phyloP scores from a whole-genome alignment of 2,113 vertebrate species.

The Sinocyclocheilus maitianheensis region DNA sequence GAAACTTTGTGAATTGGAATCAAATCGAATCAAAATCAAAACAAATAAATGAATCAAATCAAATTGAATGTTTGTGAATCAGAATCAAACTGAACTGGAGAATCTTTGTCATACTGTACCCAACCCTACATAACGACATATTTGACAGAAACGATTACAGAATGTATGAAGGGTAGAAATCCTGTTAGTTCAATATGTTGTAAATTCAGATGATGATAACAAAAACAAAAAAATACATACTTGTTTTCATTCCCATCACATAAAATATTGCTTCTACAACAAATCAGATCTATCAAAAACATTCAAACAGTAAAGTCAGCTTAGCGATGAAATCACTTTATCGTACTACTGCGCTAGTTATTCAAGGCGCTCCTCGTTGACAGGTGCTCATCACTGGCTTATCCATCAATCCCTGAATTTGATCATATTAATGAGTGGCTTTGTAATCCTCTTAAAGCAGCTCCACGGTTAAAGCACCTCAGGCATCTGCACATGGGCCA shows the following conservation, averaged over 20 bases:
- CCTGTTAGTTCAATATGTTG: neutral
- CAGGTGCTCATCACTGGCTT: slow-evolving; percentile 54
- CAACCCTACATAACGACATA: neutral
- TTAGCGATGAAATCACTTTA: slow-evolving; percentile 5
- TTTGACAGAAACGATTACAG: neutral
- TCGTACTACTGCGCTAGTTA: neutral
- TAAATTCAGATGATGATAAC: neutral
- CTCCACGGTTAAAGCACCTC: slow-evolving; percentile 44
- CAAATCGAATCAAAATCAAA: neutral
- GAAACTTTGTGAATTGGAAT: neutral
- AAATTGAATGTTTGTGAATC: no score
- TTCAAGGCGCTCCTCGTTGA: slow-evolving; percentile 28
- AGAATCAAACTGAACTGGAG: neutral
- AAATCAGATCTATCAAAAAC: slow-evolving; percentile 1
- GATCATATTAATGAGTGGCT: slow-evolving; percentile 59
- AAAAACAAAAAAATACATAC: neutral
- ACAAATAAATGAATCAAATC: neutral
- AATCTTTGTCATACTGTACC: neutral
- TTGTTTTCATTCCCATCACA: neutral
- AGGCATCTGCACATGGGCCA: slow-evolving; percentile 32
- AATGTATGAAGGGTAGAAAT: neutral
- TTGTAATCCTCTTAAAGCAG: slow-evolving; percentile 56
- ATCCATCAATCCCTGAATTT: slow-evolving; percentile 55
- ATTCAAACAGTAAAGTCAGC: slow-evolving; percentile 7
- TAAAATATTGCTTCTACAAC: neutral